Base-by-base conservation (phyloP, 2,888 invertebrate genomes). In the Trichopoda pennipes region DNA sequence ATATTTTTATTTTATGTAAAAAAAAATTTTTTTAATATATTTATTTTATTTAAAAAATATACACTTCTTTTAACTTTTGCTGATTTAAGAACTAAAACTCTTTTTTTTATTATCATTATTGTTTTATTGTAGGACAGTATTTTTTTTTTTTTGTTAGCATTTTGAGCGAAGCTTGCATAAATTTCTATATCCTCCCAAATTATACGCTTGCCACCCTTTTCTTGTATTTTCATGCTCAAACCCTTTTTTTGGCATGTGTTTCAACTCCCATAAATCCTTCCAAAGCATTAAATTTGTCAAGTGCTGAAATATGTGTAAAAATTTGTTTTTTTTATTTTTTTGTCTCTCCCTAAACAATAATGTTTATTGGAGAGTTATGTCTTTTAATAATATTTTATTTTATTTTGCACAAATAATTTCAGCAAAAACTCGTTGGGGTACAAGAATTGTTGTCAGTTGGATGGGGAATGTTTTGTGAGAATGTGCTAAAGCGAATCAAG, bases 271-370 rank as follows among this genome's bases (percentile, higher is more conserved):
- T 70, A 80, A 75, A 80, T 80, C 80, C 70, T 51, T 70, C 53
- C 58, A 53, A 70, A 70, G 63, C 64, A 75, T 80, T 63, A 38
- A 69, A 74, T 69, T 56, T 75, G 74, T 80, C 80, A 75, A 75
- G 69, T 80, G 69, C 63, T 80, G 64, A 80, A 80, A 70, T 80
- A 61, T 70, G 74, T 80, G 74, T 79, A 51, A 56, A 75, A 61
- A 55, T 61, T n/a, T 63, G 12, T 70, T 23, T 63, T 70, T 16
- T 51, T 74, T 44, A 58, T 44, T 64, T 42, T 38, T 35, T 55
- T 73, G 61, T 69, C 66, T 70, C 51, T 63, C 63, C 64, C 53
- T 53, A 75, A 74, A 75, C 74, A 74, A 80, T 63, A 44, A 80
- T 64, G 75, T 80, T 69, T 68, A 75, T 74, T 69, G 44, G 28